These are phyloP conservation scores for Ataeniobius toweri DNA, from an alignment of 2,797 vertebrate genomes.

Conservation along the genomic window DNA sequence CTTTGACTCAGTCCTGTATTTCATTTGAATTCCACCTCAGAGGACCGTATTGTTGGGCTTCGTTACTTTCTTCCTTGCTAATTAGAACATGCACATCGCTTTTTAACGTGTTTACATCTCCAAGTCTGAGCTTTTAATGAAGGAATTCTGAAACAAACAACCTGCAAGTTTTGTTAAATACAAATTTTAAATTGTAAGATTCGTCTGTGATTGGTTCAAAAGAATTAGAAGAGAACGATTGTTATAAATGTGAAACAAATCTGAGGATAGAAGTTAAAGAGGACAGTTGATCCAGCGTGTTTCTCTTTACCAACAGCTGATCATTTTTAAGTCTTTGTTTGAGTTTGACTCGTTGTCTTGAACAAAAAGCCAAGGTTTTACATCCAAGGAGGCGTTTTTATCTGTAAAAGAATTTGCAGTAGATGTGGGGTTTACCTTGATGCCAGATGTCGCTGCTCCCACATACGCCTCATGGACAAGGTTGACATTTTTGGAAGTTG, in stretches of 20 bases:
- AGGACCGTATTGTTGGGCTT: constrained; percentile 16
- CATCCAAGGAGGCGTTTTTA: not conserved
- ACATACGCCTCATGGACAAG: not conserved
- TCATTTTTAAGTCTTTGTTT: not conserved
- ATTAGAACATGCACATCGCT: constrained; percentile 15
- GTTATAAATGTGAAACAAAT: not conserved
- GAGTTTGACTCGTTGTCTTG: not conserved
- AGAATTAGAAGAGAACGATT: not conserved
- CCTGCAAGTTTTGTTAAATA: not conserved
- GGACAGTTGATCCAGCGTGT: not conserved
- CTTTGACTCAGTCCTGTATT: constrained; percentile 39
- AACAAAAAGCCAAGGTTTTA: not conserved
- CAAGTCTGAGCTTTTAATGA: not conserved
- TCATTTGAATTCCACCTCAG: constrained; percentile 31
- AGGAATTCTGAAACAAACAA: not conserved
- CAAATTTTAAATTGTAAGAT: not conserved
- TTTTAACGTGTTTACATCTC: constrained; percentile 24
- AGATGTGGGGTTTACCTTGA: constrained; percentile 5
- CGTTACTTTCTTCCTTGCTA: constrained; percentile 36
- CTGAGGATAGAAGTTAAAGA: not conserved
- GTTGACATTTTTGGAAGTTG: not conserved
- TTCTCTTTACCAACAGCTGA: not conserved
- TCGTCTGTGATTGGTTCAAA: not conserved
- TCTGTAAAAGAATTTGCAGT: not conserved
- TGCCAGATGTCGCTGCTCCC: constrained; percentile 7